A percentile compares a stretch with the other conserved stretches of the same genome.
phyloP scores from a whole-genome alignment of 2,888 invertebrate species.

The Theristus sp. region DNA sequence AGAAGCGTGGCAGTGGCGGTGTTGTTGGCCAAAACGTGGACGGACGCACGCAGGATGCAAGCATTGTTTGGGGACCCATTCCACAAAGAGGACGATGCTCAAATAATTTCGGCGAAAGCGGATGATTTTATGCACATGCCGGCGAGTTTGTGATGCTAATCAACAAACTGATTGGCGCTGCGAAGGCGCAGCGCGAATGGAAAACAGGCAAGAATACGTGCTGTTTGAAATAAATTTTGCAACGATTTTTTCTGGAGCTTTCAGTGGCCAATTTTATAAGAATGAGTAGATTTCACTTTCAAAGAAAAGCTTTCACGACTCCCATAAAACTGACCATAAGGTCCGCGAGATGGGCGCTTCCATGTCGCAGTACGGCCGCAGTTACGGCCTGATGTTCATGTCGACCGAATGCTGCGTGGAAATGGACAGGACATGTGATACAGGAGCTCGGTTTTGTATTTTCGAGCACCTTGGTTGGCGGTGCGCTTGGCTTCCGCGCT shows the following conservation, averaged over 20 bases:
- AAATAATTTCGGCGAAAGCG: not conserved
- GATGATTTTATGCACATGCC: constrained; percentile 16
- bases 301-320: no score
- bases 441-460: constrained; percentile 92
- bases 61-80: not conserved
- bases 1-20: no score
- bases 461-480: constrained; percentile 43
- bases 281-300: no score
- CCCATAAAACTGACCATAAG: no score
- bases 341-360: constrained; percentile 75
- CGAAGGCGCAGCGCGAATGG: not conserved
- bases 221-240: not conserved
- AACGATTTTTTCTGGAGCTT: not conserved
- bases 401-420: constrained; percentile 73
- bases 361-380: constrained; percentile 81
- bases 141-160: constrained; percentile 17
- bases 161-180: constrained; percentile 22
- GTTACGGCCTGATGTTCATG: constrained; percentile 87
- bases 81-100: not conserved
- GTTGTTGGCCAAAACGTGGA: no score
- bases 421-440: constrained; percentile 56
- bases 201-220: not conserved
- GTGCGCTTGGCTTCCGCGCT: not conserved
- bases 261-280: no score
- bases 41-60: no score